Evolutionary conservation across 2,113 vertebrate genomes (phyloP), one percentile per base, ranked within the genome.

Genomic region (Pipra filicauda): DNA sequence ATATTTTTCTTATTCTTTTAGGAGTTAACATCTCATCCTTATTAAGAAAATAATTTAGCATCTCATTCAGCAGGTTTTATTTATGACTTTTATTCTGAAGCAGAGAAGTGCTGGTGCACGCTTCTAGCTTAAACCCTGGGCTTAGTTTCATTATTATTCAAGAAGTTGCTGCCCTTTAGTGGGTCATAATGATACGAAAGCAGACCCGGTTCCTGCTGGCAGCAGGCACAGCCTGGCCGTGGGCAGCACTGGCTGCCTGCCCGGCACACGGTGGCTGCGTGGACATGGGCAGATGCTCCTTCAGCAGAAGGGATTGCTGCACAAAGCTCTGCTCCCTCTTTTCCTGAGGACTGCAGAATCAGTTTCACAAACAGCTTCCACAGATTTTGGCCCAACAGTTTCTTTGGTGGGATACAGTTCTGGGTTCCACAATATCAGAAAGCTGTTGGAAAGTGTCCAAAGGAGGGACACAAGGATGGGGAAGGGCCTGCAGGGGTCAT

Each of bases 221-320:
- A 79, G 21, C 35, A 28, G 59, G 48, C 4, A 23, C 18, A 59
- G 39, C 21, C n/a, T 31, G 39, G 8, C 15, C 12, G 2, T 2
- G 30, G 58, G 59, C 59, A 78, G 73, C 1, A 5, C 41, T 30
- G 76, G 37, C 46, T 44, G 66, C 28, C 65, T 23, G 44, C 77
- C 65, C 35, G 5, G 39, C 10, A 8, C 37, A 35, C 6, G 3
- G 3, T 0, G 11, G 37, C 33, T 48, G 44, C 5, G 1, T 2
- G 6, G 15, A 39, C 44, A 15, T 0, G 4, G 11, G 27, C 31
- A 26, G 71, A 15, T 22, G 31, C 52, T 72, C 5, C 71, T 31
- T 33, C 46, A 55, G 28, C 58, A 82, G 52, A 30, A 61, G 59
- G 49, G 13, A 43, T 13, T 9, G 51, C n/a, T 11, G 41, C 6